phyloP scores from a whole-genome alignment of 1,140 invertebrate genomes.

The Gryllus bimaculatus region DNA sequence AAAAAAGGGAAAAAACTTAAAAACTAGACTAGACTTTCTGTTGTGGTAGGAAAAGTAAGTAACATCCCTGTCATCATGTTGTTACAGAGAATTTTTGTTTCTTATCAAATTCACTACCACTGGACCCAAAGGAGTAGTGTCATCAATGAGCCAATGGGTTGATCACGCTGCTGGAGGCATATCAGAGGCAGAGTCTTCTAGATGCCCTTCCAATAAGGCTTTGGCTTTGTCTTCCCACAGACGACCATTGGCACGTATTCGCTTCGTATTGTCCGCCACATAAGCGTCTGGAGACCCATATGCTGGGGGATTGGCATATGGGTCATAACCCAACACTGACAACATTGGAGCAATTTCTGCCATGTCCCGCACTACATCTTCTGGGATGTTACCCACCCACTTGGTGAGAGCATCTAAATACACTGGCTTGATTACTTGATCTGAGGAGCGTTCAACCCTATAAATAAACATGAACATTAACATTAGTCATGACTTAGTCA shows the following conservation, averaged over 20 bases:
- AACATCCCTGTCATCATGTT: background rate
- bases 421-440: slow-evolving; percentile 97
- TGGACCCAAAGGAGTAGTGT: background rate
- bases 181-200: slow-evolving; percentile 19
- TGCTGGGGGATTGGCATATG: slow-evolving; percentile 83
- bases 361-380: slow-evolving; percentile 85
- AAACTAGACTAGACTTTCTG: background rate
- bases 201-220: slow-evolving; percentile 19
- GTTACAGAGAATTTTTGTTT: background rate
- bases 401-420: slow-evolving; percentile 93
- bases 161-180: slow-evolving; percentile 8
- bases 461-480: slow-evolving; percentile 25
- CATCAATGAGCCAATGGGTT: background rate
- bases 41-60: background rate
- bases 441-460: slow-evolving; percentile 93
- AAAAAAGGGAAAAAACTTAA: background rate
- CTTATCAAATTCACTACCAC: background rate
- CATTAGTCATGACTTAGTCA: background rate
- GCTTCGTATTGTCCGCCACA: slow-evolving; percentile 70
- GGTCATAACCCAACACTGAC: slow-evolving; percentile 84
- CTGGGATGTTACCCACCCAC: slow-evolving; percentile 90
- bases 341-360: slow-evolving; percentile 87
- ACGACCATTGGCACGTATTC: slow-evolving; percentile 28
- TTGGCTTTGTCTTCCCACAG: slow-evolving; percentile 28
- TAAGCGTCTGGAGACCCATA: slow-evolving; percentile 80